A percentile compares a stretch with the other conserved stretches of the same genome.
Evolutionary conservation across 2,888 invertebrate genomes (phyloP).

Genomic region (Tipula helvola): DNA sequence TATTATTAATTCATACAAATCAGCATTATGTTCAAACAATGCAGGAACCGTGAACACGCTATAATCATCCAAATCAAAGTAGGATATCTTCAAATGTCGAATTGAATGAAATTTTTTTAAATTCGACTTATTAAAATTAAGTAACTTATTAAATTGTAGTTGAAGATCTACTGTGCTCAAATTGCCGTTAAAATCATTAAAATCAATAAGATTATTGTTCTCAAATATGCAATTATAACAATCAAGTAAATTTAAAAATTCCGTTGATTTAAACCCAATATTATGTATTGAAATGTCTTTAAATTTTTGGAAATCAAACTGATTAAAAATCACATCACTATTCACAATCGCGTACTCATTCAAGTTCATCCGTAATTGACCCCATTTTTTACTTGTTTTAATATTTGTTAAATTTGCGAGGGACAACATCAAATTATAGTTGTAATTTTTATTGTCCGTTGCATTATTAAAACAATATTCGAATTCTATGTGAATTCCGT

Average conservation of each 20-base stretch:
- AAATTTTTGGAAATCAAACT: background rate
- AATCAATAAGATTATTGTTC: background rate
- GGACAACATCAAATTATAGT: background rate
- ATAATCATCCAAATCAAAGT: background rate
- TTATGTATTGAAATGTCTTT: background rate
- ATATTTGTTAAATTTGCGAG: background rate
- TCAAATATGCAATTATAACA: background rate
- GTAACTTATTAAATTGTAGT: background rate
- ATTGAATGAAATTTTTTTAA: background rate
- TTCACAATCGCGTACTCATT: background rate
- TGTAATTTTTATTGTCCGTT: background rate
- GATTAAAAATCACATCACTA: background rate
- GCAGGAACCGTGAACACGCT: background rate
- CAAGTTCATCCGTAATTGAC: background rate
- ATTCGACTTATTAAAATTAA: background rate
- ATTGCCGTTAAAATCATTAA: background rate
- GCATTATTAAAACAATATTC: background rate
- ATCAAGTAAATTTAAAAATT: background rate
- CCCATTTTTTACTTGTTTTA: background rate
- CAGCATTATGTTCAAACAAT: background rate
- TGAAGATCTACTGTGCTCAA: background rate
- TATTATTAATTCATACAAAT: background rate
- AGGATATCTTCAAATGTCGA: background rate
- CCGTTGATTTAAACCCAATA: background rate
- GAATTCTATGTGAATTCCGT: background rate